Conservation (phyloP, 2,797 vertebrate genomes). For the Gymnoscopelus braueri region DNA sequence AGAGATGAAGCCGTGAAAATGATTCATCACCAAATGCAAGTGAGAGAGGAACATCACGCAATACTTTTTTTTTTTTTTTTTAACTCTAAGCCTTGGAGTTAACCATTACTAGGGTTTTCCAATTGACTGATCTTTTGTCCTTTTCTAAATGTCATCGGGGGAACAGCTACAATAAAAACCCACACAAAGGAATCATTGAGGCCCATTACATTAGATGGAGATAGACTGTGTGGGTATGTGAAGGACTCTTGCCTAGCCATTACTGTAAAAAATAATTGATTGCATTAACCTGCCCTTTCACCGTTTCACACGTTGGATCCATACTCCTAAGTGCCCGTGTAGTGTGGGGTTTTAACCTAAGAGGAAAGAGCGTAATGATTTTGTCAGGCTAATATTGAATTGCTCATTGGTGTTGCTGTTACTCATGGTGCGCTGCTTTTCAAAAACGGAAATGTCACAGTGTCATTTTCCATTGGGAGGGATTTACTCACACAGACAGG, state of each 20-base stretch:
- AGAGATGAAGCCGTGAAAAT: too few species aligned
- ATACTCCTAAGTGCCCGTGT: constrained; percentile 72
- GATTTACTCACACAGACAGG: constrained; percentile 4
- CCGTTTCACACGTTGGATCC: constrained; percentile 69
- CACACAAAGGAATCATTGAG: constrained; percentile 59
- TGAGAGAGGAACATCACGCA: neutral
- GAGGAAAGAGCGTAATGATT: constrained; percentile 68
- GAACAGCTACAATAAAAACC: constrained; percentile 45
- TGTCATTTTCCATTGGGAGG: constrained; percentile 38
- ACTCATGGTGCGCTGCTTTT: constrained; percentile 58
- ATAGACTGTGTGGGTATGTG: constrained; percentile 65
- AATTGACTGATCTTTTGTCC: constrained; percentile 61
- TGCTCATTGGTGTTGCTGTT: constrained; percentile 59
- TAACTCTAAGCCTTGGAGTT: constrained; percentile 26
- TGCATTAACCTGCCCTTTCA: constrained; percentile 74
- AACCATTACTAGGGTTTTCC: constrained; percentile 32
- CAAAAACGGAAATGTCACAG: constrained; percentile 55
- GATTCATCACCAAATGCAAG: neutral
- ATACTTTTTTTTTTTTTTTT: too few species aligned
- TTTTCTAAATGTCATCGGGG: constrained; percentile 68
- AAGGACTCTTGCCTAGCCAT: constrained; percentile 68
- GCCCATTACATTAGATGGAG: constrained; percentile 54
- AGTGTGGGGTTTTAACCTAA: constrained; percentile 62
- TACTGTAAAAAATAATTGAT: constrained; percentile 76
- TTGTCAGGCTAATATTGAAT: constrained; percentile 60